A percentile compares a stretch with the other conserved stretches of the same genome.
Conservation (phyloP, 2,113 vertebrate species). For the Plecturocebus donacophilus region DNA sequence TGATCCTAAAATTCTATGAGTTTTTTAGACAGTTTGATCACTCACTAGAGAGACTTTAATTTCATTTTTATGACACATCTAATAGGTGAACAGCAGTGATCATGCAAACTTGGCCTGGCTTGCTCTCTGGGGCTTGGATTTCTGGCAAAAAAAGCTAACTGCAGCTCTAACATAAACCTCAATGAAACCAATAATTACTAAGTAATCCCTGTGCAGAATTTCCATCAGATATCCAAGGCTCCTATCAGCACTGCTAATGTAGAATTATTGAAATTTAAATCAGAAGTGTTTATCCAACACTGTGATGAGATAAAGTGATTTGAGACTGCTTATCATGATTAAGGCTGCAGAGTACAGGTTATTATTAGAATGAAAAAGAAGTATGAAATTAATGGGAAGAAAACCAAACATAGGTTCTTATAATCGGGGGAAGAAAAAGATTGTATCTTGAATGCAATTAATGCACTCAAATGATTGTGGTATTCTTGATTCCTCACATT, state of each 20-base stretch:
- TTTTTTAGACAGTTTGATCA: conserved; percentile 58
- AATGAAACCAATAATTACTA: conserved; percentile 69
- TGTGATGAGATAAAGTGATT: conserved; percentile 74
- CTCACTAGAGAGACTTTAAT: conserved; percentile 61
- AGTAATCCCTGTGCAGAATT: conserved; percentile 64
- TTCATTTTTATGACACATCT: conserved; percentile 68
- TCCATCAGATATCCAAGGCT: conserved; percentile 51
- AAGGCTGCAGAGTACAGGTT: conserved; percentile 55
- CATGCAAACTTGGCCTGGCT: conserved; percentile 35
- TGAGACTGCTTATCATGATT: conserved; percentile 73
- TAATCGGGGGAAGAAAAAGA: not conserved
- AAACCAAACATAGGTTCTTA: conserved; percentile 63
- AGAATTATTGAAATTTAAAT: conserved; percentile 77
- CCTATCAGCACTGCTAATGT: conserved; percentile 46
- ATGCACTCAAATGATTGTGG: not conserved
- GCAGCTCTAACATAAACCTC: conserved; percentile 51
- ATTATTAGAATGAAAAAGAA: conserved; percentile 69
- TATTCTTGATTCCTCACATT: conserved; percentile 43
- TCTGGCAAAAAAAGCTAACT: conserved; percentile 40
- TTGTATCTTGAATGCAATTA: conserved; percentile 44
- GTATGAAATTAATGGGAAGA: conserved; percentile 66
- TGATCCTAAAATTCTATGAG: conserved; percentile 65
- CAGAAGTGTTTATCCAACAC: conserved; percentile 74
- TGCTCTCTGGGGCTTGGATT: conserved; percentile 55
- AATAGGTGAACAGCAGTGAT: conserved; percentile 65